A percentile compares a stretch with the other conserved stretches of the same genome.
phyloP scores from a whole-genome alignment of 1,140 invertebrate genomes.

The Bombus ignitus region DNA sequence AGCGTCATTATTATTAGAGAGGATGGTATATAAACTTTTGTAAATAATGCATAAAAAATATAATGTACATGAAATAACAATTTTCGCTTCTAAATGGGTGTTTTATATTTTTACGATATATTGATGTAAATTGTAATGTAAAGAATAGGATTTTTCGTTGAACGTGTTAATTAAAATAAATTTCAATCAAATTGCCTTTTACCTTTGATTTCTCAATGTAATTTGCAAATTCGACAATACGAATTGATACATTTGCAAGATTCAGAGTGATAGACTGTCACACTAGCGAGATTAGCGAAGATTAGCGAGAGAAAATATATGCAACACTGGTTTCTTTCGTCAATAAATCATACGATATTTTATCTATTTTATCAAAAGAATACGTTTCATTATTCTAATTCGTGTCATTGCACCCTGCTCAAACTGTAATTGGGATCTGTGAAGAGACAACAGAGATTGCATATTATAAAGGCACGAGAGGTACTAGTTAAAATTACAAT shows the following conservation, averaged over 20 bases:
- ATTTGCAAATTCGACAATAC: not conserved
- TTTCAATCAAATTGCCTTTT: not conserved
- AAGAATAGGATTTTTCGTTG: not conserved
- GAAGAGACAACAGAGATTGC: too few species aligned
- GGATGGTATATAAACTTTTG: not conserved
- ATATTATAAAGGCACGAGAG: too few species aligned
- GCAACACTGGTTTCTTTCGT: not conserved
- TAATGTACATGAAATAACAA: not conserved
- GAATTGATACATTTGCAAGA: not conserved
- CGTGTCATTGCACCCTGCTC: not conserved
- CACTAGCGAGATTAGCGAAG: too few species aligned
- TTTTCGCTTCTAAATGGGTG: not conserved
- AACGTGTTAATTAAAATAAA: not conserved
- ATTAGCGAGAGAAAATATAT: too few species aligned
- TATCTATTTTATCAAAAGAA: not conserved
- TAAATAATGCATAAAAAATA: conserved; percentile 1
- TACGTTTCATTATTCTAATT: not conserved
- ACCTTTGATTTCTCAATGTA: not conserved
- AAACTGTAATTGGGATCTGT: not conserved
- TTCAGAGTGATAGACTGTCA: too few species aligned
- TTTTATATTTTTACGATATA: not conserved
- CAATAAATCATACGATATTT: too few species aligned
- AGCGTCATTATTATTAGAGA: not conserved
- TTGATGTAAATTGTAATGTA: not conserved
- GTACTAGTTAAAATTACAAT: not conserved